A percentile compares a stretch with the other conserved stretches of the same genome.
Evolutionary conservation across 2,888 invertebrate genomes (phyloP).

Genomic region (Tridacna gigas): DNA sequence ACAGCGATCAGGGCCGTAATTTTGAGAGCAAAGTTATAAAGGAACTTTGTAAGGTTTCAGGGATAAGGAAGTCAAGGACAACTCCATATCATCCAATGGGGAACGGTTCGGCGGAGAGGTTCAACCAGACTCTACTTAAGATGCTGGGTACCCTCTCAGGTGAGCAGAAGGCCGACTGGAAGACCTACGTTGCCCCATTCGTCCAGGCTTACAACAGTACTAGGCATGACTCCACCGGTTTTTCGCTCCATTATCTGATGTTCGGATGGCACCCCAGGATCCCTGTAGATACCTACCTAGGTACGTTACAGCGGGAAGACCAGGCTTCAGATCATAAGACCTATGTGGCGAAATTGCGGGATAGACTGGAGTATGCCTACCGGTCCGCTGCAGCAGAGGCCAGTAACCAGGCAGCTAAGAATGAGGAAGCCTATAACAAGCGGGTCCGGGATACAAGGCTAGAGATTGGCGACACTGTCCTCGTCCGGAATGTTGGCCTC

Average conservation of each 20-base stretch:
- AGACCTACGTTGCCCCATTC: not conserved
- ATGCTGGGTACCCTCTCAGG: not conserved
- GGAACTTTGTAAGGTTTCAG: not conserved
- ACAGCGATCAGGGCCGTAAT: slow-evolving; percentile 63
- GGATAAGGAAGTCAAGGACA: not conserved
- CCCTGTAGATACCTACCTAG: not conserved
- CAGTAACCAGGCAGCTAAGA: not conserved
- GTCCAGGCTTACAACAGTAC: not conserved
- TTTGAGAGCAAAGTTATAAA: slow-evolving; percentile 53
- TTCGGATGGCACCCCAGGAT: not conserved
- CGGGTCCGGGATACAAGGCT: not conserved
- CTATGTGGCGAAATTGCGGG: not conserved
- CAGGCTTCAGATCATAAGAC: not conserved
- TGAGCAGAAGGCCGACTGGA: not conserved
- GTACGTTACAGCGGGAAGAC: not conserved
- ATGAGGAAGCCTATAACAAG: not conserved
- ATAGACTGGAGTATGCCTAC: slow-evolving; percentile 6
- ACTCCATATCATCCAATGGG: not conserved
- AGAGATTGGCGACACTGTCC: not conserved
- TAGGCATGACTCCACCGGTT: not conserved
- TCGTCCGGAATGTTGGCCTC: not conserved
- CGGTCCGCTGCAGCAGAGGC: not conserved
- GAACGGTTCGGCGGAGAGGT: not conserved
- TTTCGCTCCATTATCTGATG: not conserved
- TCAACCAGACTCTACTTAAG: not conserved